Percentiles rank a stretch among this genome's conserved stretches.
Evolutionary conservation across 2,113 vertebrate species (phyloP).

Genomic region (Atractosteus spatula): DNA sequence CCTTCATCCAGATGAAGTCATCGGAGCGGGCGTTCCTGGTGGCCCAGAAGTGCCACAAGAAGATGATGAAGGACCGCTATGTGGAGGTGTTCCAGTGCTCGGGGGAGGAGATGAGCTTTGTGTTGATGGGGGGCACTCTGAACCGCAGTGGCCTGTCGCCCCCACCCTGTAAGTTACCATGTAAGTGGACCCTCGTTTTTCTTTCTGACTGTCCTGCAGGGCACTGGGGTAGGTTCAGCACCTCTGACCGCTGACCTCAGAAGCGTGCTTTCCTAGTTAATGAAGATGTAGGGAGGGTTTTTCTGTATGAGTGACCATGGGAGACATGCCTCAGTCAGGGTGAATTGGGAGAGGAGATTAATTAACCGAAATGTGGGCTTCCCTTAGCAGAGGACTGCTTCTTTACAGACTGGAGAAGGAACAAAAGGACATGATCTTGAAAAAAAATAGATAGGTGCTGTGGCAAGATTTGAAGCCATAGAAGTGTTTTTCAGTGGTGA

Average conservation of each 20-base stretch:
- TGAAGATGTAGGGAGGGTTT: too few relatives aligned
- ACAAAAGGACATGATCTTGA: too few relatives aligned
- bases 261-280: too few relatives aligned
- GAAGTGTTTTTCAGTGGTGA: too few relatives aligned
- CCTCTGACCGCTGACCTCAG: slow-evolving; percentile 28
- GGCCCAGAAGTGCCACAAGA: slow-evolving; percentile 93
- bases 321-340: too few relatives aligned
- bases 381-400: too few relatives aligned
- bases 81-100: slow-evolving; percentile 98
- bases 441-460: too few relatives aligned
- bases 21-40: slow-evolving; percentile 86
- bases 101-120: slow-evolving; percentile 96
- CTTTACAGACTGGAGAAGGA: too few relatives aligned
- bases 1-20: slow-evolving; percentile 96
- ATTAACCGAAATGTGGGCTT: too few relatives aligned
- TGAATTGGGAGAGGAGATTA: too few relatives aligned
- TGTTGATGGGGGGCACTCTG: slow-evolving; percentile 94
- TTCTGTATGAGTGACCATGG: too few relatives aligned
- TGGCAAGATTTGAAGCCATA: too few relatives aligned
- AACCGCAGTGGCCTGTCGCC: slow-evolving; percentile 95
- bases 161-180: slow-evolving; percentile 96
- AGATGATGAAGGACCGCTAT: slow-evolving; percentile 96
- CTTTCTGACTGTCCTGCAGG: slow-evolving; percentile 60
- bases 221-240: slow-evolving; percentile 61
- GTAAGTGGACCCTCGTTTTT: slow-evolving; percentile 67